Conservation (phyloP, 2,888 invertebrate species). For the Fissipunctia ypsillon region DNA sequence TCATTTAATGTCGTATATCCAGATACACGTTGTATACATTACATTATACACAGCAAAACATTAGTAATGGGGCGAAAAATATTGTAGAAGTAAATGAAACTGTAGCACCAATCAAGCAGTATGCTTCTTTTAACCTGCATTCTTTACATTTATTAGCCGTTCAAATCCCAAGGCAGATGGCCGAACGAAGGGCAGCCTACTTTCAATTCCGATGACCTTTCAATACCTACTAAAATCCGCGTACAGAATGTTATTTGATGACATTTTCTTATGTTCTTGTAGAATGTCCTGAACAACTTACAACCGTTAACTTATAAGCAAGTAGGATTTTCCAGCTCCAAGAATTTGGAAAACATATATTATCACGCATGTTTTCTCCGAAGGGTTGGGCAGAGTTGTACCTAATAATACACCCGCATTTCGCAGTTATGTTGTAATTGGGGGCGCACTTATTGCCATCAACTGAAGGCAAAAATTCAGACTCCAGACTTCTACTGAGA, state of each 20-base stretch:
- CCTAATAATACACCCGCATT: too few relatives aligned
- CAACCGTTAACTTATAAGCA: neutral
- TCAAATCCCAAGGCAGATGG: conserved; percentile 69
- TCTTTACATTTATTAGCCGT: conserved; percentile 43
- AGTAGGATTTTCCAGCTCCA: neutral
- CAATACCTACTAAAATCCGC: conserved; percentile 6
- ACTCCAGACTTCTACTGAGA: too few relatives aligned
- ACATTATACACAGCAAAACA: too few relatives aligned
- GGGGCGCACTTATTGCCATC: too few relatives aligned
- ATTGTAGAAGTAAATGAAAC: neutral
- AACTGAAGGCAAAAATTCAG: too few relatives aligned
- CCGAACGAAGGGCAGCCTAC: conserved; percentile 66
- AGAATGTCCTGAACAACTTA: neutral
- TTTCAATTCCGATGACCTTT: conserved; percentile 66
- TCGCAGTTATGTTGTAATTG: too few relatives aligned
- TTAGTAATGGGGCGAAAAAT: neutral
- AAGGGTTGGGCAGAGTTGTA: too few relatives aligned
- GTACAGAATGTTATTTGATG: neutral
- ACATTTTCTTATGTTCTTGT: neutral
- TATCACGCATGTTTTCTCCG: neutral
- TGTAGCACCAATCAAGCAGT: neutral
- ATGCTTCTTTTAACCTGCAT: neutral
- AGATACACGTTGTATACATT: too few relatives aligned
- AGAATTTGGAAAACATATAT: neutral
- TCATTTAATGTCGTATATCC: too few relatives aligned